Conservation (phyloP, 2,113 vertebrate genomes). For the Spheniscus mendiculus region DNA sequence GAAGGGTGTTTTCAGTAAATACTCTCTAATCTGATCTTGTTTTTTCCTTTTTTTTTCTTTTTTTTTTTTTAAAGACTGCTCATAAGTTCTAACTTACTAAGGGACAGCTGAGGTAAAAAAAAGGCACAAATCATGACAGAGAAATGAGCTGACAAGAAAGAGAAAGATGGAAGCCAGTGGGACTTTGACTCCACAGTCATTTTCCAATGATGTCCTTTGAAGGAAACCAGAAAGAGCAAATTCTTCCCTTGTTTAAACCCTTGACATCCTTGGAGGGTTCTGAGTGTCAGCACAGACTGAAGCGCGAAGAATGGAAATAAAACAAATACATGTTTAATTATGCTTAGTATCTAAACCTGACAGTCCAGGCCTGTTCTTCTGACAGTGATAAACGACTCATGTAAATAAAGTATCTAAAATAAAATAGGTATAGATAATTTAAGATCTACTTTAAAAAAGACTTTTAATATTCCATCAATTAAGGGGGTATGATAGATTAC, state of each 20-base stretch:
- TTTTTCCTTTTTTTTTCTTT: too few relatives aligned
- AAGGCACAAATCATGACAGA: neutral
- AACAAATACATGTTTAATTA: neutral
- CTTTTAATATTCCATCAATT: neutral
- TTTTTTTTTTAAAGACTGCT: neutral
- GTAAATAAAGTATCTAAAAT: neutral
- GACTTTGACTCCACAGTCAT: neutral
- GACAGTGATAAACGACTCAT: neutral
- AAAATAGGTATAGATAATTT: neutral
- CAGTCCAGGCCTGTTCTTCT: neutral
- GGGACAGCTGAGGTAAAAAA: neutral
- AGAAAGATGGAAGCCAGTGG: neutral
- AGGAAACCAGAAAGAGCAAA: neutral
- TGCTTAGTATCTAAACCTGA: neutral
- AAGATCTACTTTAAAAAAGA: neutral
- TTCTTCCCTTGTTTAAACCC: neutral
- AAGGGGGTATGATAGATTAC: neutral
- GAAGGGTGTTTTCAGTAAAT: conserved; percentile 7
- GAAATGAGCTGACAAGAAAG: neutral
- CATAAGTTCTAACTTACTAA: neutral
- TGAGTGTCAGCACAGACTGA: neutral
- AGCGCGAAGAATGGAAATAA: neutral
- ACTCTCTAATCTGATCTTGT: neutral
- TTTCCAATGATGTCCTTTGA: neutral
- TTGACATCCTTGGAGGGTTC: neutral